Evolutionary conservation across 2,888 invertebrate species (phyloP).

Genomic region (Hyposoter didymator): DNA sequence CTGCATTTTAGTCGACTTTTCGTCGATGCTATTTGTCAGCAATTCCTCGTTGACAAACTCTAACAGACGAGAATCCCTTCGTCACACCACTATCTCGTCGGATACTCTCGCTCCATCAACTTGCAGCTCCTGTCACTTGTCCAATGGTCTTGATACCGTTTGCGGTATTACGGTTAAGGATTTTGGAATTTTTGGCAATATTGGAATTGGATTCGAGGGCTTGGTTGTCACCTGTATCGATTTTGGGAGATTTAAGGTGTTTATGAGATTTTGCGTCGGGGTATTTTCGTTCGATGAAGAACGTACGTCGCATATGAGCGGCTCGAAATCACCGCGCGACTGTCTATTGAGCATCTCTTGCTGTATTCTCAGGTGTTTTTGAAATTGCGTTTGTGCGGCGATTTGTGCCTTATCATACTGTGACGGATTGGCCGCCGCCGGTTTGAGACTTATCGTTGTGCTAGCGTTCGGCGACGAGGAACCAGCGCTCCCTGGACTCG

Average conservation of each 20-base stretch:
- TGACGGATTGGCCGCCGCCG: constrained; percentile 45
- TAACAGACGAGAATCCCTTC: constrained; percentile 23
- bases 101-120: constrained; percentile 14
- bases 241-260: constrained; percentile 82
- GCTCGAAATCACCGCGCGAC: constrained; percentile 82
- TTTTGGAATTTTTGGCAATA: constrained; percentile 92
- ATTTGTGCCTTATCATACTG: constrained; percentile 77
- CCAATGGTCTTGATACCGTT: constrained; percentile 82
- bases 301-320: constrained; percentile 83
- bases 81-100: constrained; percentile 51
- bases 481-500: constrained; percentile 57
- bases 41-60: constrained; percentile 15
- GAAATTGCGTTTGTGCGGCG: constrained; percentile 79
- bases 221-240: constrained; percentile 82
- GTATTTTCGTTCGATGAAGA: constrained; percentile 81
- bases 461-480: constrained; percentile 59
- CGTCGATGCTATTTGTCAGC: neutral
- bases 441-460: constrained; percentile 64
- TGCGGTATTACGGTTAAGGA: constrained; percentile 93
- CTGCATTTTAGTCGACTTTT: neutral
- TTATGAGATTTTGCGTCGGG: constrained; percentile 81
- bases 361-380: constrained; percentile 81
- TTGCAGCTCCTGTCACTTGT: constrained; percentile 75
- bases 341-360: constrained; percentile 83
- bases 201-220: constrained; percentile 83